Evolutionary conservation across 2,113 vertebrate genomes (phyloP).

Genomic region (Lycocorax pyrrhopterus): DNA sequence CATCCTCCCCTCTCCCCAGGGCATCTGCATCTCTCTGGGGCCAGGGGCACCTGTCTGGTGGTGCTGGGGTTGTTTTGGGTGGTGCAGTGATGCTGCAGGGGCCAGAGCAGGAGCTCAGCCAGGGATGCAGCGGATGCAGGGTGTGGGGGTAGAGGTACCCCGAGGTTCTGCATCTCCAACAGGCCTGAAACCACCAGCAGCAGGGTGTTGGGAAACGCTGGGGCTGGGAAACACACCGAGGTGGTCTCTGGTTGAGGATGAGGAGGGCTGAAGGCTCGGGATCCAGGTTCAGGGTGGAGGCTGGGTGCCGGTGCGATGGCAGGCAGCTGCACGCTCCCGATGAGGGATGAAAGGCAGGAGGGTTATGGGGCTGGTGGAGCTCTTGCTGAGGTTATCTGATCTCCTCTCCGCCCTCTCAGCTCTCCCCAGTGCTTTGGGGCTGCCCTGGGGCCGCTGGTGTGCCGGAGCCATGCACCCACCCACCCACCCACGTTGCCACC

Average conservation of each 20-base stretch:
- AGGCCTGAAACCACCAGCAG: accelerated
- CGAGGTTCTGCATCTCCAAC: accelerated
- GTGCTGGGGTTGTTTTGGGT: background rate
- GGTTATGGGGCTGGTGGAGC: background rate
- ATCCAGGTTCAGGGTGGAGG: background rate
- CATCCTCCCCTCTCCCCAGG: background rate
- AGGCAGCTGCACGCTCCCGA: accelerated
- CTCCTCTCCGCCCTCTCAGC: background rate
- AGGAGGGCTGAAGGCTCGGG: background rate
- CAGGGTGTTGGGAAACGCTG: accelerated
- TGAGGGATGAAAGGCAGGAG: background rate
- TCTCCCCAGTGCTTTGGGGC: background rate
- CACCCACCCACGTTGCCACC: background rate
- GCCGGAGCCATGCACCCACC: background rate
- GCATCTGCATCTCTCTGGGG: background rate
- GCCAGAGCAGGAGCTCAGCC: background rate
- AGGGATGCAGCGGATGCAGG: background rate
- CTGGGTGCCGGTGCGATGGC: accelerated
- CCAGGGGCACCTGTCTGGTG: accelerated
- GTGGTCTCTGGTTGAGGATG: background rate
- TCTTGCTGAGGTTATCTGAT: background rate
- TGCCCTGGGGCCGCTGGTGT: background rate
- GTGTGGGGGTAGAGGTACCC: background rate
- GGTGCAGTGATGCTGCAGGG: background rate
- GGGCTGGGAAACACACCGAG: background rate